Percentiles rank a stretch among this genome's conserved stretches.
phyloP scores from a whole-genome alignment of 1,140 invertebrate species.

The Antheraea mylitta region DNA sequence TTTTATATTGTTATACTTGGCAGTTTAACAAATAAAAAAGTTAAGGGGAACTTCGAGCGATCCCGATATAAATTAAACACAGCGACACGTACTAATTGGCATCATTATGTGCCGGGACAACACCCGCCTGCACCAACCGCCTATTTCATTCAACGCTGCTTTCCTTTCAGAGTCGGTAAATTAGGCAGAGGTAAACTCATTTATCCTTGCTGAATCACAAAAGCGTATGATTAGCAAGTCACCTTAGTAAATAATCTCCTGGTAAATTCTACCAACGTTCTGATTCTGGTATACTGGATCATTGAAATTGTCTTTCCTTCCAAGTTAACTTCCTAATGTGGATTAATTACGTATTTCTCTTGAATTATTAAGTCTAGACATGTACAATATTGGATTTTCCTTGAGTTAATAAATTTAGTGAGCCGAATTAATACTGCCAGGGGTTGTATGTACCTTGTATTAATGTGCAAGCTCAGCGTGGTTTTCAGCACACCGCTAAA shows the following conservation, averaged over 20 bases:
- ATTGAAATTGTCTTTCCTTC: slow-evolving; percentile 19
- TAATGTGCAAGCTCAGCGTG: slow-evolving; percentile 24
- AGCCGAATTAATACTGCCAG: slow-evolving; percentile 24
- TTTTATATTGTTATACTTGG: slow-evolving; percentile 25
- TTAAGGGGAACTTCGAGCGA: slow-evolving; percentile 30
- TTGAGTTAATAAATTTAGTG: slow-evolving; percentile 25
- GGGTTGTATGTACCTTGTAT: slow-evolving; percentile 13
- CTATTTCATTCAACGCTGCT: slow-evolving; percentile 17
- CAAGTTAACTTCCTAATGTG: slow-evolving; percentile 21
- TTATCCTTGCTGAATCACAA: slow-evolving; percentile 23
- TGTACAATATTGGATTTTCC: slow-evolving; percentile 19
- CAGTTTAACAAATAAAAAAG: slow-evolving; percentile 43
- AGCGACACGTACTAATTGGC: slow-evolving; percentile 43
- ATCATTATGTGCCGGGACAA: slow-evolving; percentile 39
- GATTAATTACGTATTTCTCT: slow-evolving; percentile 31
- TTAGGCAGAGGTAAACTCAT: slow-evolving; percentile 28
- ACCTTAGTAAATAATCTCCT: slow-evolving; percentile 31
- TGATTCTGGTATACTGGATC: slow-evolving; percentile 14
- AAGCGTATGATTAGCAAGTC: slow-evolving; percentile 36
- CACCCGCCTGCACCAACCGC: slow-evolving; percentile 18
- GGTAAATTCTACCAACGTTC: slow-evolving; percentile 22
- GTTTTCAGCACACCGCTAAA: slow-evolving; percentile 25
- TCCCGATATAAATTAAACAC: slow-evolving; percentile 42
- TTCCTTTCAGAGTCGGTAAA: slow-evolving; percentile 23
- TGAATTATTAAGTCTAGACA: too few species aligned